Evolutionary conservation across 92 coral and sea anemone species (phyloP), one percentile per base, ranked within the genome.

Genomic region (Actinernus sp.): DNA sequence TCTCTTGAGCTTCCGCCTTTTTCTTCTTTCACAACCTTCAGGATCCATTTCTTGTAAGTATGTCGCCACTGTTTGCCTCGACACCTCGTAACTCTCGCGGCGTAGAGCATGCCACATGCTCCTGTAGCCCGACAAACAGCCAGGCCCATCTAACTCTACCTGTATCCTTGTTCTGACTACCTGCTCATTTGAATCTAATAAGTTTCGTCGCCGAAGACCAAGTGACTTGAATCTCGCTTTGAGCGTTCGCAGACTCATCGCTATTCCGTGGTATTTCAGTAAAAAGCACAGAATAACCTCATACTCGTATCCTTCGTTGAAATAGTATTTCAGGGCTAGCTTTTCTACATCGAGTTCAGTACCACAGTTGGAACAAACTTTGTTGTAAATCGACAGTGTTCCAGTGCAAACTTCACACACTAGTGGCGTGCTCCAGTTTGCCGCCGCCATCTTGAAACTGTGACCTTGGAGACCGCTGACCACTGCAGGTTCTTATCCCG

Each of bases 1-100:
- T 70, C 86, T 70, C 62, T 66, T 56, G 2, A 81, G 64, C 29
- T 61, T 50, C 51, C 48, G 60, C 18, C 62, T 41, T 54, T 71
- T 31, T 16, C 82, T 73, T 56, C 32, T 28, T 34, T 64, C 61
- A 61, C 82, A 73, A 21, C 88, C 82, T 29, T 64, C 82, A 1
- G 88, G 88, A 40, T 73, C 88, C 51, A 81, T 59, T 58, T 73
- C 77, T 54, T 62, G 65, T 39, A 81, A 63, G 37, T 61, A 45
- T 31, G 63, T 58, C 37, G 50, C 77, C 4, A 81, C 77, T 16
- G 58, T 63, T 29, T 71, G 74, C 61, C 87, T 32, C 23, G 70
- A 61, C 39, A 68, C 70, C 36, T 55, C 61, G 31, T 53, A 58
- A 36, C 76, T 68, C n/a, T n/a, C n/a, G n/a, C n/a, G n/a, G n/a